Evolutionary conservation across 2,797 vertebrate genomes (phyloP).

Genomic region (Eidolon dupreanum): DNA sequence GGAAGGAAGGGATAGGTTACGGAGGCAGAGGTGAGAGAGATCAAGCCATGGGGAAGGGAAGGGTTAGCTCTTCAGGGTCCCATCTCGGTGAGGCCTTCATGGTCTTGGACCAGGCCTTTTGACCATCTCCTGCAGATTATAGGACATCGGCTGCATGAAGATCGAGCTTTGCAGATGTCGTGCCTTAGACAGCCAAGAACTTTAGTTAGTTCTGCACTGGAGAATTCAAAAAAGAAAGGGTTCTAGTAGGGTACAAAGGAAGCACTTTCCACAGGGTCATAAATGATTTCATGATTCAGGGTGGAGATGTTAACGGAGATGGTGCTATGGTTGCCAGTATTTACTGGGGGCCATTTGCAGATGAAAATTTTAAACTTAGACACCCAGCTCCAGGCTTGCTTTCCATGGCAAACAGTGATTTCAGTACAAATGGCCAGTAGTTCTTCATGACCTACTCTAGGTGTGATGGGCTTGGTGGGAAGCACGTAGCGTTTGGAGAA

Average conservation of each 20-base stretch:
- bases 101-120: background rate
- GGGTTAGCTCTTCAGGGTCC: background rate
- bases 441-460: constrained; percentile 98
- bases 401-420: constrained; percentile 94
- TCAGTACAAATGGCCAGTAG: constrained; percentile 96
- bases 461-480: constrained; percentile 98
- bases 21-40: background rate
- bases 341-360: background rate
- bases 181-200: constrained; percentile 96
- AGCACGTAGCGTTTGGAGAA: constrained; percentile 98
- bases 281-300: constrained; percentile 99
- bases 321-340: background rate
- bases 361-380: background rate
- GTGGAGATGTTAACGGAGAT: constrained; percentile 94
- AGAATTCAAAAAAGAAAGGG: constrained; percentile 98
- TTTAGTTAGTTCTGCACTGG: constrained; percentile 99
- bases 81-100: background rate
- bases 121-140: background rate
- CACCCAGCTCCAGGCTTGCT: background rate
- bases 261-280: constrained; percentile 98
- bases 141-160: constrained; percentile 98
- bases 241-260: constrained; percentile 96
- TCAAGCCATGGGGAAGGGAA: background rate
- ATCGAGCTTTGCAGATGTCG: constrained; percentile 96
- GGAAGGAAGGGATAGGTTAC: background rate